Evolutionary conservation across 2,113 vertebrate genomes (phyloP), one percentile per base, ranked within the genome.

Genomic region (Oreotragus oreotragus): DNA sequence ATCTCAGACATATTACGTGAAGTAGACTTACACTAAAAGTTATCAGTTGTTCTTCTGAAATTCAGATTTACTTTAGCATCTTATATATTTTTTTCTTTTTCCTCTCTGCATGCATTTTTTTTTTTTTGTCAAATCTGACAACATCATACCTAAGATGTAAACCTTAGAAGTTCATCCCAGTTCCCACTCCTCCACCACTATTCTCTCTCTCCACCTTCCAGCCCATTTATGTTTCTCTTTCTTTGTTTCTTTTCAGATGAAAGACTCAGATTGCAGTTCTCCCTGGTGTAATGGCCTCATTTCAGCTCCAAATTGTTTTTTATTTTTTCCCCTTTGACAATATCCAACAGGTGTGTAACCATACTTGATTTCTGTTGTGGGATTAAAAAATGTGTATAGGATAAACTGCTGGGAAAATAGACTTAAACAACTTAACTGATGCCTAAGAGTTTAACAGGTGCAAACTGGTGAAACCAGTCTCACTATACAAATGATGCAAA

Each of bases 401-500:
- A 85, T 57, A 91, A 85, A 79, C 53, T 81, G 1, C 88, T 93
- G 30, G 55, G 70, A 28, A 97, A 94, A 96, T 90, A 39, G 39
- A 81, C 85, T 88, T 85, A 33, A 84, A 86, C 92, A 96, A 73
- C 88, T 94, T 62, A 92, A 88, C 85, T 55, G 90, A 89, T 98
- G 97, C 97, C 87, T 98, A 88, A 98, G 55, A 86, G 94, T 76
- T 94, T 58, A 91, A 94, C 92, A 94, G 95, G 81, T 85, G 84
- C 90, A 96, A 98, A 96, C 98, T 97, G 96, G 97, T 96, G 95
- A 94, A 96, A 98, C 98, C 95, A 96, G 98, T 98, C 92, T 97
- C 62, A 2, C 45, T 84, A 77, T 64, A 28, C 39, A 45, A 79
- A 93, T 15, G 87, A 57, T 64, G 84, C 95, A 92, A 94, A 88